A percentile compares a stretch with the other conserved stretches of the same genome.
These are phyloP conservation scores for Steinernema khuongi DNA, from an alignment of 1,140 invertebrate species.

Conservation along the genomic window DNA sequence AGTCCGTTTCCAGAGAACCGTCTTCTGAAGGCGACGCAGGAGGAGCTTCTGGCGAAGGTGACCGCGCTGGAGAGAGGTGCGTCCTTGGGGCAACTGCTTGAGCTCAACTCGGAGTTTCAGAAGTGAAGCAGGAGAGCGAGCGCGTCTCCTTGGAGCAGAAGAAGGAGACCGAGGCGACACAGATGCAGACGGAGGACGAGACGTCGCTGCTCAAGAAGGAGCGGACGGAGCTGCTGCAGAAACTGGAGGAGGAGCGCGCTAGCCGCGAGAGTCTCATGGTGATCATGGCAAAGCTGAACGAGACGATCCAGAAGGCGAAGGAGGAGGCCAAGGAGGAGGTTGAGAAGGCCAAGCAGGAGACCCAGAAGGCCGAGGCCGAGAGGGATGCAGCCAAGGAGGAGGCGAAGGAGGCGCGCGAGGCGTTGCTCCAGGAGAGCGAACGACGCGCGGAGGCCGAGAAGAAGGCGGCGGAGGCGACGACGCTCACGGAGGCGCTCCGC, in stretches of 20 bases:
- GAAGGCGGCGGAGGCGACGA: too few species aligned
- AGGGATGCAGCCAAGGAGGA: background rate
- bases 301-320: background rate
- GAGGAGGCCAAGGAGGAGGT: background rate
- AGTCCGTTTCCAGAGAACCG: too few species aligned
- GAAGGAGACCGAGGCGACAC: background rate
- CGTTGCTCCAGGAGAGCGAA: background rate
- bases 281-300: background rate
- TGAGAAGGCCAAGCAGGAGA: background rate
- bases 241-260: background rate
- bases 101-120: background rate
- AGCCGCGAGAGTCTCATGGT: slow-evolving; percentile 3
- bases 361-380: background rate
- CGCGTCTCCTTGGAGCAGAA: background rate
- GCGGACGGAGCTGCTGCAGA: background rate
- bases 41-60: background rate
- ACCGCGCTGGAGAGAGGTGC: background rate
- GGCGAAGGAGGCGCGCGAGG: background rate
- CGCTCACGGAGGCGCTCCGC: too few species aligned
- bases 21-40: too few species aligned
- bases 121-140: background rate
- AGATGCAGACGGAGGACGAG: background rate
- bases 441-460: too few species aligned
- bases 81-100: background rate
- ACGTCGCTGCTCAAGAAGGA: background rate